Conservation (phyloP, 64 coral and sea anemone species). For the Montipora foliosa region DNA sequence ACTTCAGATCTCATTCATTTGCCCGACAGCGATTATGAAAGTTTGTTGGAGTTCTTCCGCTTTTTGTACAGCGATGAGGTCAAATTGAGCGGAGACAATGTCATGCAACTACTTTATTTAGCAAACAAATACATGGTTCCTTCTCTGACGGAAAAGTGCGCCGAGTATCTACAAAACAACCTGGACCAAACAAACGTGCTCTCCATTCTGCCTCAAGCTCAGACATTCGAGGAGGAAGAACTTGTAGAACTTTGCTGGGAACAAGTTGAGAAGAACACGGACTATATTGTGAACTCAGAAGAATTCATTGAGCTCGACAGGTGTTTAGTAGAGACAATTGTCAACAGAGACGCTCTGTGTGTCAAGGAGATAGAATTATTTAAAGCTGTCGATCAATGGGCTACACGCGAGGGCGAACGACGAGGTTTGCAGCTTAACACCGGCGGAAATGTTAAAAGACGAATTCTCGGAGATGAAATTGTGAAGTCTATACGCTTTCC, state of each 20-base stretch:
- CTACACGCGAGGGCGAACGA: background rate
- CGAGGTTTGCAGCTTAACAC: background rate
- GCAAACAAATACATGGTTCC: slow-evolving; percentile 53
- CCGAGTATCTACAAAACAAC: slow-evolving; percentile 3
- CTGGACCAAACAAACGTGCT: slow-evolving; percentile 27
- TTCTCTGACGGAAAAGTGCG: slow-evolving; percentile 14
- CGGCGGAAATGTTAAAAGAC: background rate
- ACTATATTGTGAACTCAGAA: background rate
- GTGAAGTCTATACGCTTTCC: slow-evolving; percentile 26
- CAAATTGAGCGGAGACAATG: slow-evolving; percentile 16
- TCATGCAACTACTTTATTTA: slow-evolving; percentile 24
- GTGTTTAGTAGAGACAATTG: slow-evolving; percentile 17
- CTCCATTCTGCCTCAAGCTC: slow-evolving; percentile 2
- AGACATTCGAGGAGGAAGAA: background rate
- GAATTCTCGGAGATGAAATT: slow-evolving; percentile 10
- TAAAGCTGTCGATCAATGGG: slow-evolving; percentile 48
- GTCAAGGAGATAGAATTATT: slow-evolving; percentile 18
- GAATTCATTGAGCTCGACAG: slow-evolving; percentile 25
- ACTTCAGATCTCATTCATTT: slow-evolving; percentile 6
- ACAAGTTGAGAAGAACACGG: slow-evolving; percentile 5
- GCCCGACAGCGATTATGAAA: slow-evolving; percentile 19
- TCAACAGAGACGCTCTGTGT: slow-evolving; percentile 2
- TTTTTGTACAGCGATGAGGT: slow-evolving; percentile 26
- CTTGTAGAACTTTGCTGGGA: slow-evolving; percentile 20
- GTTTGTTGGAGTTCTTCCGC: slow-evolving; percentile 38